Evolutionary conservation across 2,888 invertebrate genomes (phyloP).

Genomic region (Cloeon dipterum): DNA sequence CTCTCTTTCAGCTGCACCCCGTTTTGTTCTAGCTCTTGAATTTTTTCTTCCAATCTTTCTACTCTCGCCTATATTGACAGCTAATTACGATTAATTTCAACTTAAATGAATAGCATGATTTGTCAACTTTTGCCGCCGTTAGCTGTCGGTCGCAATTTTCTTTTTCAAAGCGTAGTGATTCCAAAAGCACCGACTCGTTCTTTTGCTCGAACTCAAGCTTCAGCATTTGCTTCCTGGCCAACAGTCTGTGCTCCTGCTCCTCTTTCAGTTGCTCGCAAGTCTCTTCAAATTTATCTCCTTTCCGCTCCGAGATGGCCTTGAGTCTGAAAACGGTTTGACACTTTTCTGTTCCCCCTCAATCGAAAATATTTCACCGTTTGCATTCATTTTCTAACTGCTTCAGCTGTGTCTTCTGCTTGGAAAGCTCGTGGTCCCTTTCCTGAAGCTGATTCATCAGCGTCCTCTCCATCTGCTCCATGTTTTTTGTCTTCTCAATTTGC

Average conservation of each 20-base stretch:
- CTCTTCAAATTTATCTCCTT: neutral
- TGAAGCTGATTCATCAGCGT: neutral
- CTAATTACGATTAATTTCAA: no score
- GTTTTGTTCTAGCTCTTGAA: neutral
- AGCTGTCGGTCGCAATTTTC: neutral
- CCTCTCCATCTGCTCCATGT: neutral
- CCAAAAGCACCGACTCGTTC: neutral
- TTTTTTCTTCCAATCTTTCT: neutral
- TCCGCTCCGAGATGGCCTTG: neutral
- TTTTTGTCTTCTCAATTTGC: neutral
- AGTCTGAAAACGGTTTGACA: neutral
- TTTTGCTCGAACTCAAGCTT: neutral
- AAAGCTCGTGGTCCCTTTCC: neutral
- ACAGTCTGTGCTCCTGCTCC: neutral
- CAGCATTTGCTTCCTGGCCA: neutral
- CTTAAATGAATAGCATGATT: no score
- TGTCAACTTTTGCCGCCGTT: neutral
- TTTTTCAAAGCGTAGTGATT: neutral
- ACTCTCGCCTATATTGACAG: no score
- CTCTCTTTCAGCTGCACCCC: neutral
- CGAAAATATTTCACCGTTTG: neutral
- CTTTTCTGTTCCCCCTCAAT: no score
- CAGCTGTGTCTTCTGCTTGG: neutral
- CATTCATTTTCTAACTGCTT: neutral
- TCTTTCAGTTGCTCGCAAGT: neutral